Conservation (phyloP, 2,888 invertebrate genomes). For the Neoascia interrupta region DNA sequence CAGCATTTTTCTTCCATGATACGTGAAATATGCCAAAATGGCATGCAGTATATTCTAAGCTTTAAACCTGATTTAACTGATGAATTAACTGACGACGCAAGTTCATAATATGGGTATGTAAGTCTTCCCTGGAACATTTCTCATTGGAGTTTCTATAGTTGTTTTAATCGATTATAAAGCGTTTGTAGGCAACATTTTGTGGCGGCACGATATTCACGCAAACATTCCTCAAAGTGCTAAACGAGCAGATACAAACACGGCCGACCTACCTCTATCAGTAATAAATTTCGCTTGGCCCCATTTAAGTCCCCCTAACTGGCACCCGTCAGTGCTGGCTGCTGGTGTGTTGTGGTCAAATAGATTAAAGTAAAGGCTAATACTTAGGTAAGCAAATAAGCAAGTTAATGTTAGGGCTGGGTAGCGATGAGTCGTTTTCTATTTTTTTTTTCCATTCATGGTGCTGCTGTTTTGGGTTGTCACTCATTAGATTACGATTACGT, state of each 20-base stretch:
- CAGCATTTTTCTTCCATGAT: too few relatives aligned
- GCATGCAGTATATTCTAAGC: too few relatives aligned
- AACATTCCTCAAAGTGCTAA: neutral
- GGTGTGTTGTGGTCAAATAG: neutral
- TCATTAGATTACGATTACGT: too few relatives aligned
- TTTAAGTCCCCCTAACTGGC: constrained; percentile 1
- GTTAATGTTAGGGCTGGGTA: neutral
- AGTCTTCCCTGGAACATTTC: neutral
- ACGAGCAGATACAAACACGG: too few relatives aligned
- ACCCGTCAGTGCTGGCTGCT: too few relatives aligned
- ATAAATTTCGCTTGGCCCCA: constrained; percentile 2
- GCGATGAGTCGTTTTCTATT: too few relatives aligned
- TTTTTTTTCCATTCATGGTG: too few relatives aligned
- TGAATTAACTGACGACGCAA: neutral
- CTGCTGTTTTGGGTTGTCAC: too few relatives aligned
- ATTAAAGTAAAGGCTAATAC: neutral
- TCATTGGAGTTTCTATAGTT: neutral
- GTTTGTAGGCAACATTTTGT: too few relatives aligned
- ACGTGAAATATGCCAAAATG: too few relatives aligned
- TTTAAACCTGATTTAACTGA: neutral
- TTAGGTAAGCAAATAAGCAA: neutral
- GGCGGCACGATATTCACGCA: neutral
- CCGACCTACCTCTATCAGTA: neutral
- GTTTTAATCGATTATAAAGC: neutral
- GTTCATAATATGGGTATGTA: neutral